Evolutionary conservation across 2,888 invertebrate genomes (phyloP).

Genomic region (Aphidius colemani): DNA sequence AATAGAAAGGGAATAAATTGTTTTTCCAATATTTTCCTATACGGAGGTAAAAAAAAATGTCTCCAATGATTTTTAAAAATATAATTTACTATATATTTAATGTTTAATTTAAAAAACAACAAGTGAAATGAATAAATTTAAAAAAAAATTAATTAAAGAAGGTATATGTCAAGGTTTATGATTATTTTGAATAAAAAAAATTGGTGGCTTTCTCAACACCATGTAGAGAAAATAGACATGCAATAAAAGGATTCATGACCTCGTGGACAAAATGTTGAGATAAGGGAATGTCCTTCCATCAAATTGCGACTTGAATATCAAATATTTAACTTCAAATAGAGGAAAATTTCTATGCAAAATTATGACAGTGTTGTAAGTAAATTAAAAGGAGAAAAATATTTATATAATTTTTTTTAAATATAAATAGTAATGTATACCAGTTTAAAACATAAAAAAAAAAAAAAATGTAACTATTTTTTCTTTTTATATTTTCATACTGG

Average conservation of each 20-base stretch:
- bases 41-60: neutral
- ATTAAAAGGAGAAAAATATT: no score
- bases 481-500: neutral
- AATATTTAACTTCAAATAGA: conserved; percentile 3
- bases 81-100: neutral
- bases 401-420: no score
- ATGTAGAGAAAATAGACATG: conserved; percentile 23
- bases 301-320: conserved; percentile 30
- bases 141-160: neutral
- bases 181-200: neutral
- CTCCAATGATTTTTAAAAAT: neutral
- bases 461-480: conserved; percentile 14
- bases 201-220: conserved; percentile 18
- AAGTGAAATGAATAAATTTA: neutral
- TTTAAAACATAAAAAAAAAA: conserved; percentile 7
- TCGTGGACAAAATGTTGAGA: conserved; percentile 29
- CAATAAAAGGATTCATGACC: conserved; percentile 29
- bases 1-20: conserved; percentile 3
- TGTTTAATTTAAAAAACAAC: neutral
- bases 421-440: conserved; percentile 7
- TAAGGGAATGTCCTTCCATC: conserved; percentile 26
- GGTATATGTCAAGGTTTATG: neutral
- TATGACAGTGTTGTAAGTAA: no score
- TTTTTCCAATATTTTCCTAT: neutral
- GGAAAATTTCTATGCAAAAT: no score